Evolutionary conservation across 92 coral and sea anemone species (phyloP).

Genomic region (Virgularia gustaviana): DNA sequence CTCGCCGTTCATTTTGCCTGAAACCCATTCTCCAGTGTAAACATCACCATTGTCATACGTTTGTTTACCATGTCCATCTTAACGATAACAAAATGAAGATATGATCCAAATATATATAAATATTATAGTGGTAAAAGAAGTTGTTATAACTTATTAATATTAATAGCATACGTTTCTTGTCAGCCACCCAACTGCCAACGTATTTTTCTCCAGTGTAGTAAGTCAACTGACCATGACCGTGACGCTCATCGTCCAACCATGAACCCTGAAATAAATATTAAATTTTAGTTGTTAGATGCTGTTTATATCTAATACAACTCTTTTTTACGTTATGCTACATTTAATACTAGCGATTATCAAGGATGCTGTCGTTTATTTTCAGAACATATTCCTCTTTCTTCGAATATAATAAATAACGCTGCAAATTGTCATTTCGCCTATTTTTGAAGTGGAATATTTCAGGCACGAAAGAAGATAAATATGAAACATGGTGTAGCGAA

Average conservation of each 20-base stretch:
- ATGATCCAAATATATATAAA: too few species aligned
- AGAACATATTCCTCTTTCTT: background rate
- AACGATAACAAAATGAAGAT: too few species aligned
- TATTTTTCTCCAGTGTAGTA: conserved; percentile 94
- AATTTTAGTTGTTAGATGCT: too few species aligned
- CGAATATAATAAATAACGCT: background rate
- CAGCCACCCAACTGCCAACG: conserved; percentile 89
- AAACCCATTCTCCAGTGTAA: conserved; percentile 74
- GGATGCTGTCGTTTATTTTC: background rate
- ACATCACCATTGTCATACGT: conserved; percentile 70
- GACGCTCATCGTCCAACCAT: conserved; percentile 92
- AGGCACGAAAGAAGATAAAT: too few species aligned
- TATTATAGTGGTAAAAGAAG: background rate
- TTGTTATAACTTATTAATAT: background rate
- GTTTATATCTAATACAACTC: background rate
- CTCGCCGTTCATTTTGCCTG: conserved; percentile 89
- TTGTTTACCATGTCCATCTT: conserved; percentile 82
- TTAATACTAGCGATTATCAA: background rate
- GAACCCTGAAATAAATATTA: conserved; percentile 49
- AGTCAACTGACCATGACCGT: conserved; percentile 78
- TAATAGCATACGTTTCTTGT: conserved; percentile 86
- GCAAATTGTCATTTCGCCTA: too few species aligned
- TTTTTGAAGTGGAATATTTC: too few species aligned
- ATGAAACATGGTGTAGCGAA: too few species aligned
- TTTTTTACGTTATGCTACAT: background rate